phyloP scores from a whole-genome alignment of 2,888 invertebrate genomes.

The Escarpia spicata region DNA sequence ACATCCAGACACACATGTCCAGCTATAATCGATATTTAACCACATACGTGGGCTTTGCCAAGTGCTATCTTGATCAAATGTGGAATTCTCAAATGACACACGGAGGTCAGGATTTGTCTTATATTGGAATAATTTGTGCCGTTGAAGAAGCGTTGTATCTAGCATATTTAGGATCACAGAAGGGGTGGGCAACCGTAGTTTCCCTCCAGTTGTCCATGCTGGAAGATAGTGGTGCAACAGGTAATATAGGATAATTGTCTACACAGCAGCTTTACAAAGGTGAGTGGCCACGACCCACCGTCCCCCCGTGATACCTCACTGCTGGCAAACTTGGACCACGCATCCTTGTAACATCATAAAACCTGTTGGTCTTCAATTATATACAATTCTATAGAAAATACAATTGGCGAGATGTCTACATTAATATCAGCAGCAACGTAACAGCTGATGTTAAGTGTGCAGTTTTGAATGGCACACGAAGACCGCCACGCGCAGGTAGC shows the following conservation, averaged over 20 bases:
- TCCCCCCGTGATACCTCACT: too few species aligned
- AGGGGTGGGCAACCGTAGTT: too few species aligned
- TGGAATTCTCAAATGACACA: neutral
- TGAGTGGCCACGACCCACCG: too few species aligned
- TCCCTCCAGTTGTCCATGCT: too few species aligned
- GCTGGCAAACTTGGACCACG: neutral
- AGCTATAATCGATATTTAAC: neutral
- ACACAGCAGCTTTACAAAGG: too few species aligned
- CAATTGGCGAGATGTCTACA: neutral
- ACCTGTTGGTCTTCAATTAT: neutral
- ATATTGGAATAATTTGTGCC: too few species aligned
- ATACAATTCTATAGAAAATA: neutral
- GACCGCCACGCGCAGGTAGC: neutral
- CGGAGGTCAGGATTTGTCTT: neutral
- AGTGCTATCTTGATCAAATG: neutral
- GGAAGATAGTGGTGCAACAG: too few species aligned
- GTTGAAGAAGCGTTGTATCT: too few species aligned
- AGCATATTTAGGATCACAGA: too few species aligned
- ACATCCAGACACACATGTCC: neutral
- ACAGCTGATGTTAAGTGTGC: neutral
- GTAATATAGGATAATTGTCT: too few species aligned
- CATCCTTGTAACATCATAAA: neutral
- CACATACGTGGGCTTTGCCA: neutral
- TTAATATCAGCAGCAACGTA: neutral
- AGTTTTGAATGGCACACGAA: neutral